Evolutionary conservation across 2,113 vertebrate species (phyloP).

Genomic region (Zootoca vivipara): DNA sequence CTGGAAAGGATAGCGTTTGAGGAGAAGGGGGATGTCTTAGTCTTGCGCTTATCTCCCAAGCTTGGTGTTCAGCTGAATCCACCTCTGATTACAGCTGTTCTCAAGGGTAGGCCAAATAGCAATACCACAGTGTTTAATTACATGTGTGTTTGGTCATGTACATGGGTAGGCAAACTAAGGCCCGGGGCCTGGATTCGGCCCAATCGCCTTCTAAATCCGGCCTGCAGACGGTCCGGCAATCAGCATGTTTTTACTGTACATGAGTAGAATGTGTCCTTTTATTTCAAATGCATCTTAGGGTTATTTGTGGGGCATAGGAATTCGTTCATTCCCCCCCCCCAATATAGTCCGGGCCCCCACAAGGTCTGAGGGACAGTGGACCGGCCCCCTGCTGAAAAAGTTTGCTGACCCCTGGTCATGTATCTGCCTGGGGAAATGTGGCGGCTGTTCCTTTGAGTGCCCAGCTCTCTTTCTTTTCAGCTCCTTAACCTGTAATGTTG

Average conservation of each 20-base stretch:
- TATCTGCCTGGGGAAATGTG: background rate
- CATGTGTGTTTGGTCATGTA: background rate
- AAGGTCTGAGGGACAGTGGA: too few relatives aligned
- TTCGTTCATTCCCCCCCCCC: too few relatives aligned
- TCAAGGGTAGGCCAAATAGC: background rate
- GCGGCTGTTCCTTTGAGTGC: background rate
- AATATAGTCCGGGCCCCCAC: too few relatives aligned
- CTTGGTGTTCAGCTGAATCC: background rate
- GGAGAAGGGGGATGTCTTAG: background rate
- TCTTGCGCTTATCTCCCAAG: background rate
- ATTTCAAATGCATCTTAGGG: too few relatives aligned
- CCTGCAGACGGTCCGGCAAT: too few relatives aligned
- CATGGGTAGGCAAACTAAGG: too few relatives aligned
- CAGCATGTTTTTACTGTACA: too few relatives aligned
- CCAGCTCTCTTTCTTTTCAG: background rate
- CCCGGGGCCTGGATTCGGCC: too few relatives aligned
- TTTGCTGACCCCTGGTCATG: background rate
- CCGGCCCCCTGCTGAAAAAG: too few relatives aligned
- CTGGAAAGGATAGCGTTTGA: background rate
- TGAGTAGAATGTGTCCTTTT: too few relatives aligned
- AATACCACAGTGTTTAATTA: background rate
- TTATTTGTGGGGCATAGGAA: too few relatives aligned
- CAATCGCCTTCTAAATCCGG: too few relatives aligned
- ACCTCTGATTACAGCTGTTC: background rate
- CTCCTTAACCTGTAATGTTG: background rate